These are phyloP conservation scores for Lasioglossum oenotherae DNA, from an alignment of 2,888 invertebrate genomes.

Conservation along the genomic window DNA sequence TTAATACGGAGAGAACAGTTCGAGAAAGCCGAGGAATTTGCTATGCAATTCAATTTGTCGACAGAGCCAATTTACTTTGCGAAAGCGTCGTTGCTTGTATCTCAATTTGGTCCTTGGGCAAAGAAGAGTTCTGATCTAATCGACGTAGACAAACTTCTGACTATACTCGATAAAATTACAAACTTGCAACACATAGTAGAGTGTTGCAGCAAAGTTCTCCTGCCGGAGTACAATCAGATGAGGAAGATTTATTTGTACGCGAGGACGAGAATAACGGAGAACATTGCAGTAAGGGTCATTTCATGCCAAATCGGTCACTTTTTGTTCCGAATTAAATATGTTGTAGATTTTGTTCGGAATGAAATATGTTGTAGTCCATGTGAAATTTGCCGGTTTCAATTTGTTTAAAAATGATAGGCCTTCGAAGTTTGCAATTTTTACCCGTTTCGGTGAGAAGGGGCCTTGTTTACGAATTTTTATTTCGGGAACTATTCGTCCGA, in stretches of 20 bases:
- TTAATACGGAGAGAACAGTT: conserved; percentile 84
- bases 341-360: too few species aligned
- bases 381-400: too few species aligned
- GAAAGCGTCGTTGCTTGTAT: conserved; percentile 82
- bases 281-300: conserved; percentile 61
- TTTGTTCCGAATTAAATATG: too few species aligned
- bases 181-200: conserved; percentile 84
- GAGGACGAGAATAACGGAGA: conserved; percentile 73
- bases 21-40: conserved; percentile 85
- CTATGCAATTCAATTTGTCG: conserved; percentile 82
- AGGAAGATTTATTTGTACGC: conserved; percentile 80
- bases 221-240: conserved; percentile 78
- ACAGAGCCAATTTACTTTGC: conserved; percentile 83
- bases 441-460: too few species aligned
- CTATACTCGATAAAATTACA: conserved; percentile 82
- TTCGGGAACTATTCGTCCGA: too few species aligned
- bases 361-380: too few species aligned
- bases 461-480: too few species aligned
- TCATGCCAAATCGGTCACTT: too few species aligned
- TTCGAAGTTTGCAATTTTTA: too few species aligned
- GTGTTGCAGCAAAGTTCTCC: conserved; percentile 83
- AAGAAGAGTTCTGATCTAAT: conserved; percentile 66
- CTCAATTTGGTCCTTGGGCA: conserved; percentile 77
- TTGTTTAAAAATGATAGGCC: too few species aligned
- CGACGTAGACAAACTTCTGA: conserved; percentile 82